Evolutionary conservation across 2,797 vertebrate species (phyloP).

Genomic region (Lutjanus argentimaculatus): DNA sequence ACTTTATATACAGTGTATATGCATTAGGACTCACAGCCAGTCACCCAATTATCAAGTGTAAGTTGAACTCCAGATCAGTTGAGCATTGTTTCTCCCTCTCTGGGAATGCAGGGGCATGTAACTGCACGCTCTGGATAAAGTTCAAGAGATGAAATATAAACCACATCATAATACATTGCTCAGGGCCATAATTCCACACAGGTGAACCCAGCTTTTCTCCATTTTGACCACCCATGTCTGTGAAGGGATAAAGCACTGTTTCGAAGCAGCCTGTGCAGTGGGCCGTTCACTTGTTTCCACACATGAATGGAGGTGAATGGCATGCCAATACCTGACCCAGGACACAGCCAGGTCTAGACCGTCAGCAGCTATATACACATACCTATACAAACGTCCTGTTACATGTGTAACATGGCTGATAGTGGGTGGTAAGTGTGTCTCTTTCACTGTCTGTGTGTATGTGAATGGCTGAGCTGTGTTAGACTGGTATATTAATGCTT

Average conservation of each 20-base stretch:
- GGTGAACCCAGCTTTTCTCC: constrained; percentile 75
- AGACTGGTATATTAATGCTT: neutral
- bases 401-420: neutral
- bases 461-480: neutral
- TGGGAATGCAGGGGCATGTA: constrained; percentile 83
- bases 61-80: constrained; percentile 73
- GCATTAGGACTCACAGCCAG: constrained; percentile 45
- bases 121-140: constrained; percentile 77
- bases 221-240: constrained; percentile 81
- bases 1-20: constrained; percentile 11
- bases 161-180: constrained; percentile 85
- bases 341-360: constrained; percentile 49
- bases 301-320: constrained; percentile 59
- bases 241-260: constrained; percentile 52
- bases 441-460: neutral
- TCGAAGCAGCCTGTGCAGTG: constrained; percentile 32
- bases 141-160: constrained; percentile 87
- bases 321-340: constrained; percentile 57
- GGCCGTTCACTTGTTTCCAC: constrained; percentile 46
- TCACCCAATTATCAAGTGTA: constrained; percentile 61
- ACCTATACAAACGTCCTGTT: constrained; percentile 19
- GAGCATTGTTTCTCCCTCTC: constrained; percentile 81
- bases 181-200: constrained; percentile 80
- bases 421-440: constrained; percentile 14
- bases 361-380: constrained; percentile 17